Evolutionary conservation across 1,140 invertebrate genomes (phyloP).

Genomic region (Drosophila melanica): DNA sequence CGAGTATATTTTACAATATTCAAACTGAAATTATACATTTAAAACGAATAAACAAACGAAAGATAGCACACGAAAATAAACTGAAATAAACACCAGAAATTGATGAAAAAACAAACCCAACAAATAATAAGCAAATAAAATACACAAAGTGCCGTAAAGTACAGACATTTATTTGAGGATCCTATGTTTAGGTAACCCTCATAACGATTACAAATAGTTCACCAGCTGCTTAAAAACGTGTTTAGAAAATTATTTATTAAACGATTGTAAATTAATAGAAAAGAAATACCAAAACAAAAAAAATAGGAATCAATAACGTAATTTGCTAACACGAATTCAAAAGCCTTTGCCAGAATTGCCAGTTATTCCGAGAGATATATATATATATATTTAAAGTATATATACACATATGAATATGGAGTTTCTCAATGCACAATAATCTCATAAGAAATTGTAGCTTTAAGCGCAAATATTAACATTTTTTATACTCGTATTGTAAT

Average conservation of each 20-base stretch:
- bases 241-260: not conserved
- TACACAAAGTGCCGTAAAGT: slow-evolving; percentile 47
- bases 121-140: not conserved
- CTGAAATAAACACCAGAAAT: slow-evolving; percentile 24
- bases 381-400: not conserved
- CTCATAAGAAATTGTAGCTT: slow-evolving; percentile 17
- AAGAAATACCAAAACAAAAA: not conserved
- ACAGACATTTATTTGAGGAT: slow-evolving; percentile 33
- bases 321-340: not conserved
- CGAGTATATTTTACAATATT: slow-evolving; percentile 55
- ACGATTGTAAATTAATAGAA: not conserved
- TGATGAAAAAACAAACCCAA: not conserved
- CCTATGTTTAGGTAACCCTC: slow-evolving; percentile 1
- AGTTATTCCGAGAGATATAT: not conserved
- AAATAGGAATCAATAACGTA: not conserved
- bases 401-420: not conserved
- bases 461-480: slow-evolving; percentile 31
- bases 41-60: slow-evolving; percentile 27
- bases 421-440: slow-evolving; percentile 32
- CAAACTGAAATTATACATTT: slow-evolving; percentile 53
- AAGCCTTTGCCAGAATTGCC: not conserved
- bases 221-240: slow-evolving; percentile 11
- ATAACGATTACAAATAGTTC: not conserved
- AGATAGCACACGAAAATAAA: slow-evolving; percentile 35
- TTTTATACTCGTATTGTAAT: slow-evolving; percentile 43